These are phyloP conservation scores for Trilocha varians DNA, from an alignment of 2,888 invertebrate species.

Conservation along the genomic window DNA sequence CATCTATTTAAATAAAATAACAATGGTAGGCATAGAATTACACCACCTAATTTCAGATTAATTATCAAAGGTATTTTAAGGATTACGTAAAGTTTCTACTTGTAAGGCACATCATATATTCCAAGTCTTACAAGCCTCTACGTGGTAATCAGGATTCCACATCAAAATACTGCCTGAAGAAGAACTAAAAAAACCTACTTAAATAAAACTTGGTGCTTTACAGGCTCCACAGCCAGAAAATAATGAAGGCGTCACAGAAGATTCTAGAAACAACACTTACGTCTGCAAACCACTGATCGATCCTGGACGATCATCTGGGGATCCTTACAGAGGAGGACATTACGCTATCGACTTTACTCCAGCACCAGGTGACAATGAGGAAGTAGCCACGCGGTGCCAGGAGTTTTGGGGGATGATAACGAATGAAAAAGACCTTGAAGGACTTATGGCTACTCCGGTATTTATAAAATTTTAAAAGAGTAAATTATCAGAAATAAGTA, in stretches of 20 bases:
- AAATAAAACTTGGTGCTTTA: not conserved
- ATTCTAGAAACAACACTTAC: too few relatives aligned
- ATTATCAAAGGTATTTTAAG: too few relatives aligned
- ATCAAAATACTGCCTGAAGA: too few relatives aligned
- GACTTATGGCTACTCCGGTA: conserved; percentile 13
- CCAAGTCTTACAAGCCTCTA: too few relatives aligned
- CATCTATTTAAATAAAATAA: too few relatives aligned
- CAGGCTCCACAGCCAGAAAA: not conserved
- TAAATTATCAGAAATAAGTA: too few relatives aligned
- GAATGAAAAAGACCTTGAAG: conserved; percentile 15
- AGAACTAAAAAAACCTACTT: too few relatives aligned
- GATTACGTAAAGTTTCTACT: too few relatives aligned
- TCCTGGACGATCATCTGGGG: conserved; percentile 23
- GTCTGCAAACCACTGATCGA: conserved; percentile 13
- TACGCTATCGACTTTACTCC: conserved; percentile 29
- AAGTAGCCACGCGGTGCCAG: conserved; percentile 19
- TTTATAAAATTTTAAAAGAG: not conserved
- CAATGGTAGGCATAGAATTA: too few relatives aligned
- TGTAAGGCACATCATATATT: too few relatives aligned
- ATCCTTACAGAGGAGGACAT: conserved; percentile 25
- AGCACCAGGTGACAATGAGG: conserved; percentile 18
- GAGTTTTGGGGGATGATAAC: conserved; percentile 27
- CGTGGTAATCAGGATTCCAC: too few relatives aligned
- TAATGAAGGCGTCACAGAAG: not conserved
- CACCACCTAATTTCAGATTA: too few relatives aligned